Percentiles rank a stretch among this genome's conserved stretches.
Conservation (phyloP, 1,140 invertebrate species). For the Procambarus clarkii region DNA sequence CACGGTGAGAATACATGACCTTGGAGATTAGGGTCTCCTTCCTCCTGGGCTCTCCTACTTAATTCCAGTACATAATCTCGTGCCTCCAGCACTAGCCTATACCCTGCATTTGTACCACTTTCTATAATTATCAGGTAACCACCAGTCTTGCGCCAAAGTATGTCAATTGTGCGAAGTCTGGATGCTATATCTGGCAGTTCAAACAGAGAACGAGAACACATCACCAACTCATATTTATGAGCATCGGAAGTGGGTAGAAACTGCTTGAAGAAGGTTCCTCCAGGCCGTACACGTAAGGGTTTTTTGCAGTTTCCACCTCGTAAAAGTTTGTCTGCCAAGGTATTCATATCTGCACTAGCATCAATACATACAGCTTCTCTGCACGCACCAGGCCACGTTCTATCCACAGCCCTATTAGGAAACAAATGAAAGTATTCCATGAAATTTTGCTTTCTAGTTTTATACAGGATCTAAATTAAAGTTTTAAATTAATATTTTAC, state of each 20-base stretch:
- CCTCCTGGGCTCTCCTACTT: constrained; percentile 19
- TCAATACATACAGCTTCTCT: constrained; percentile 91
- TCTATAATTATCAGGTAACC: constrained; percentile 90
- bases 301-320: constrained; percentile 80
- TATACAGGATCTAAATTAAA: too few relatives aligned
- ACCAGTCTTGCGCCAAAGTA: constrained; percentile 88
- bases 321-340: constrained; percentile 84
- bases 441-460: too few relatives aligned
- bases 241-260: constrained; percentile 85
- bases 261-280: constrained; percentile 85
- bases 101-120: constrained; percentile 88
- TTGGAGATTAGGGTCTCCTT: not conserved
- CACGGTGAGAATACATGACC: constrained; percentile 77
- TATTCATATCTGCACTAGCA: constrained; percentile 86
- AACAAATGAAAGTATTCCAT: constrained; percentile 7
- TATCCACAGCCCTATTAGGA: constrained; percentile 82
- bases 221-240: constrained; percentile 86
- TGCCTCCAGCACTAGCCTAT: constrained; percentile 77
- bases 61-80: constrained; percentile 75
- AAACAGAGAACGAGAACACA: constrained; percentile 87
- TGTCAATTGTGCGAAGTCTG: constrained; percentile 84
- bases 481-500: too few relatives aligned
- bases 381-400: constrained; percentile 83
- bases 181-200: constrained; percentile 83
- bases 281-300: constrained; percentile 74